Base-by-base conservation (phyloP, 2,113 vertebrate genomes). In the Labrus mixtus region DNA sequence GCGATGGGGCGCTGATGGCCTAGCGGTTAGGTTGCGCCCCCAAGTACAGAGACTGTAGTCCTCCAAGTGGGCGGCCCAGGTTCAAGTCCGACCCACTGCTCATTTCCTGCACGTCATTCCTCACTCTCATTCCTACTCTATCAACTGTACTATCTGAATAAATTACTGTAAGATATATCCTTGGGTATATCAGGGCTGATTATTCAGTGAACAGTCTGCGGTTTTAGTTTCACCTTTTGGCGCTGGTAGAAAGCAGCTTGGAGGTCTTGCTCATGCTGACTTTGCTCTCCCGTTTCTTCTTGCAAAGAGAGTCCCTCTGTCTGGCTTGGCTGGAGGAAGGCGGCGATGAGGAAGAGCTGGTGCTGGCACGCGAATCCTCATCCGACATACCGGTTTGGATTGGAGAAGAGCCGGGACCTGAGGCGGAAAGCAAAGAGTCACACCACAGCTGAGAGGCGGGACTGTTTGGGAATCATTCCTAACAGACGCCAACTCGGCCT, bases 361-460 rank as follows among this genome's bases (percentile, higher is more conserved):
- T 97, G 95, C 97, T 98, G 93, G 97, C 97, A 95, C 97, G 97
- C 72, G 97, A 99, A 96, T 99, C 98, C 94, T 98, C 98, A 97
- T 99, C 98, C 95, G 97, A 98, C 97, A 98, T 98, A 96, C 94
- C 95, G 96, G 95, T 95, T 95, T 81, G 88, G 86, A 83, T 87
- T 69, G 70, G 73, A 87, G 86, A 68, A 87, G 57, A 85, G 84
- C 87, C 85, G 66, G 61, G 59, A 82, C 90, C 91, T 89, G 59
- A 15, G 36, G 77, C 81, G 76, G 29, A 50, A 17, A 68, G 22
- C 89, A 81, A 59, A 37, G 50, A 58, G 25, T 37, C 6, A 61
- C 13, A 19, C 1, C 6, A 39, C 13, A 16, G 61, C 19, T 37
- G 36, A 10, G 16, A 48, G 64, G 20, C 13, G 19, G 16, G 37